Conservation (phyloP, 2,888 invertebrate genomes). For the Yponomeuta sedellus region DNA sequence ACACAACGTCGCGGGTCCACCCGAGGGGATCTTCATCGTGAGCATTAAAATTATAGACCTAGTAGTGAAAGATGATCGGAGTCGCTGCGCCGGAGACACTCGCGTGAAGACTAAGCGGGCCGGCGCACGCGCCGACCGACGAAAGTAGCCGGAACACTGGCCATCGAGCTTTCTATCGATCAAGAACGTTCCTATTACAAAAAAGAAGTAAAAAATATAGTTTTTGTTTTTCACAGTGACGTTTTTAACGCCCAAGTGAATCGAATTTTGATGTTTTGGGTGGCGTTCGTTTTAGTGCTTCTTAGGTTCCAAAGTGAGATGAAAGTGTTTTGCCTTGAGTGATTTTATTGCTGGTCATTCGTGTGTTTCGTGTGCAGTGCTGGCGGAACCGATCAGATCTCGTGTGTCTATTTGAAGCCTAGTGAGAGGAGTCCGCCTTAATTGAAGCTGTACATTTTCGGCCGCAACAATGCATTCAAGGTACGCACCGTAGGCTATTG, state of each 20-base stretch:
- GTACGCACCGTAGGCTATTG: conserved; percentile 27
- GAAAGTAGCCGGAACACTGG: conserved; percentile 53
- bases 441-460: conserved; percentile 17
- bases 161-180: conserved; percentile 52
- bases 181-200: conserved; percentile 23
- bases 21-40: neutral
- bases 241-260: neutral
- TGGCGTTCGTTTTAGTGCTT: neutral
- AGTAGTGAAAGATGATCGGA: conserved; percentile 2
- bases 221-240: neutral
- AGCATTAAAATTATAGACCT: conserved; percentile 8
- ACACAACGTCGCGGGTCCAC: neutral
- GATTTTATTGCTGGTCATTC: neutral
- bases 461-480: conserved; percentile 52
- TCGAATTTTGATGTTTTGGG: neutral
- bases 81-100: conserved; percentile 39
- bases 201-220: conserved; percentile 11
- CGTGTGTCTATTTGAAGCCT: neutral
- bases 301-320: conserved; percentile 28
- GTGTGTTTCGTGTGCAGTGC: conserved; percentile 1
- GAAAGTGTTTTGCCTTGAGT: conserved; percentile 35
- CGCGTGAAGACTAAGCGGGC: conserved; percentile 47
- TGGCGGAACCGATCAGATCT: neutral
- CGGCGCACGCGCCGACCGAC: conserved; percentile 57
- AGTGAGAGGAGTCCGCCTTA: conserved; percentile 14